phyloP scores from a whole-genome alignment of 2,797 vertebrate species.

The Crocodylus rhombifer region DNA sequence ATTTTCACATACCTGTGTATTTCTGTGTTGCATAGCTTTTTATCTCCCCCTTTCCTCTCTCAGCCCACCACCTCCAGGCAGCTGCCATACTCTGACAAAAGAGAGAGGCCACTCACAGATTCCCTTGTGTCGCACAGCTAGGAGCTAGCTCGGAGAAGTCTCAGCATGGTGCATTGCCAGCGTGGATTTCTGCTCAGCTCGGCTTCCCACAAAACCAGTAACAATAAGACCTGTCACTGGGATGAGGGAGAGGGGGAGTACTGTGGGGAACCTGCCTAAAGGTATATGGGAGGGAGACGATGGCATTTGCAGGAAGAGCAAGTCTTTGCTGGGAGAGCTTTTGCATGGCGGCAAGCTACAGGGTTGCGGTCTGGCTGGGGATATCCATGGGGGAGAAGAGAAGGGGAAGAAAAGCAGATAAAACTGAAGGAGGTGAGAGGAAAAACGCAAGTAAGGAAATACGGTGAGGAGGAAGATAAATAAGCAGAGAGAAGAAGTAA shows the following conservation, averaged over 20 bases:
- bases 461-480: constrained; percentile 42
- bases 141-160: constrained; percentile 5
- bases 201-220: background rate
- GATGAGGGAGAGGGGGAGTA: background rate
- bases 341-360: background rate
- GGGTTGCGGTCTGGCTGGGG: constrained; percentile 7
- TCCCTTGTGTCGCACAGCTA: background rate
- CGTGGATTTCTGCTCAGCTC: background rate
- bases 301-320: background rate
- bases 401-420: background rate
- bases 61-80: background rate
- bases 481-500: constrained; percentile 25
- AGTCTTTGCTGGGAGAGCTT: background rate
- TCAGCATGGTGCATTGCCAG: background rate
- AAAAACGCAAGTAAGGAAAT: constrained; percentile 38
- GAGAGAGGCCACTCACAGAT: background rate
- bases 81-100: background rate
- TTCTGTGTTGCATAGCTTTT: constrained; percentile 11
- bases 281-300: background rate
- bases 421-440: constrained; percentile 18
- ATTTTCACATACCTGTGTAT: background rate
- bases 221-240: background rate
- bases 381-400: background rate
- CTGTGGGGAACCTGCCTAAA: background rate
- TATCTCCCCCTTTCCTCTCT: background rate